Evolutionary conservation across 1,140 invertebrate genomes (phyloP), one percentile per base, ranked within the genome.

Genomic region (Odontomachus brunneus): DNA sequence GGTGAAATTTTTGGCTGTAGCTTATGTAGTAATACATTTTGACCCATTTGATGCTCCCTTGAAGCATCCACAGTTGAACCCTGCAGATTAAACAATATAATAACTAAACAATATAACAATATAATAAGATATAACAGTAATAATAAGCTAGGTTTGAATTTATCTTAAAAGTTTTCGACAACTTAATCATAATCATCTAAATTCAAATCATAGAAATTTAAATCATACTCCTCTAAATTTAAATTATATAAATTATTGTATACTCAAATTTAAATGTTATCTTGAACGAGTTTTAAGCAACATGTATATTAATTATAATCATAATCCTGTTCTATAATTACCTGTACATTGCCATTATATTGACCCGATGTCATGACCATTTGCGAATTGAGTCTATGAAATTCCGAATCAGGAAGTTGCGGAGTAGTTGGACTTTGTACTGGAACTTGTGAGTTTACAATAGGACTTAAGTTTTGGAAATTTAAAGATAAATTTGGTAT

Each of bases 1-100:
- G 95, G 95, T 2, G 95, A 95, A 19, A 95, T 91, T 86, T 94
- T 93, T 87, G 94, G 85, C 81, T 94, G 93, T 22, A 92, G 49
- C 82, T 92, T 93, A 60, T 92, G 90, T 33, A 92, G 49, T 76
- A 92, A 86, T 24, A 89, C 73, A 72, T 92, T 93, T 71, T 91
- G 92, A 9, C 78, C 49, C 12, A 88, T 66, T 66, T 89, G 88
- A 51, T 91, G 91, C 51, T 92, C 91, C 57, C 89, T 92, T 22
- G 76, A 88, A 57, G 91, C 17, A 15, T 93, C 91, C 0, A 85
- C 38, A 73, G 90, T 90, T 12, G 87, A 53, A 60, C 90, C 67
- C 91, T 92, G 55, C 24, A n/a, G 14, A 63, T 57, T 29, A 33
- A 78, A 38, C 22, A 48, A n/a, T 38, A 3, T 33, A 33, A 5